phyloP scores from a whole-genome alignment of 2,888 invertebrate species.

The Carabus problematicus region DNA sequence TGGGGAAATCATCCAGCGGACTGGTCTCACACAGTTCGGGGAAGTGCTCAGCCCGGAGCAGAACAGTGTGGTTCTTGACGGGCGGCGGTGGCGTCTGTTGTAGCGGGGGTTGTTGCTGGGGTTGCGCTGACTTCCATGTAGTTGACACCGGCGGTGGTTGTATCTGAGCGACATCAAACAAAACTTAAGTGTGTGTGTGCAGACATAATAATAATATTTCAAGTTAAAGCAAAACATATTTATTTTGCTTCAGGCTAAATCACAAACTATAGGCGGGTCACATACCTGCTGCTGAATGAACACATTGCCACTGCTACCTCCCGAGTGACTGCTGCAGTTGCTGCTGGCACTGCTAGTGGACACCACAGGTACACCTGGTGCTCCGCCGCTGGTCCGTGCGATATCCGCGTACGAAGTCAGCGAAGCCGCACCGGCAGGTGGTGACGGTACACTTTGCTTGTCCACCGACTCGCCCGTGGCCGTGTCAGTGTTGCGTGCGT shows the following conservation, averaged over 20 bases:
- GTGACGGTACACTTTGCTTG: neutral
- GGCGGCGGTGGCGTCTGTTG: neutral
- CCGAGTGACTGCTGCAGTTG: conserved; percentile 20
- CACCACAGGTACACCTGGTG: too few relatives aligned
- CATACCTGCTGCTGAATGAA: conserved; percentile 6
- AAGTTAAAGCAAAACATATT: too few relatives aligned
- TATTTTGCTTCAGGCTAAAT: too few relatives aligned
- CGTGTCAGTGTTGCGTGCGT: neutral
- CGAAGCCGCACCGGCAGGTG: conserved; percentile 58
- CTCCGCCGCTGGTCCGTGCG: conserved; percentile 63
- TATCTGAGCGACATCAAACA: neutral
- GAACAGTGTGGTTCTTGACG: neutral
- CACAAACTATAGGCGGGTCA: too few relatives aligned
- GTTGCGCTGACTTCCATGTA: neutral
- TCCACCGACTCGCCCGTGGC: neutral
- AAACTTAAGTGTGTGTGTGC: too few relatives aligned
- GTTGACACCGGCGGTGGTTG: neutral
- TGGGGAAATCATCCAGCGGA: conserved; percentile 3
- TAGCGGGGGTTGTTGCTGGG: neutral
- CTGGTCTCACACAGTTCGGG: conserved; percentile 16
- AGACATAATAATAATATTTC: too few relatives aligned
- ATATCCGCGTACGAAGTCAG: conserved; percentile 81
- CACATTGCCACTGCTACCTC: conserved; percentile 7
- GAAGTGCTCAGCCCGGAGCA: conserved; percentile 26
- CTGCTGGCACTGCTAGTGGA: conserved; percentile 16